Percentiles rank a stretch among this genome's conserved stretches.
These are phyloP conservation scores for Otolemur garnettii DNA, from an alignment of 2,113 vertebrate genomes.

Conservation along the genomic window DNA sequence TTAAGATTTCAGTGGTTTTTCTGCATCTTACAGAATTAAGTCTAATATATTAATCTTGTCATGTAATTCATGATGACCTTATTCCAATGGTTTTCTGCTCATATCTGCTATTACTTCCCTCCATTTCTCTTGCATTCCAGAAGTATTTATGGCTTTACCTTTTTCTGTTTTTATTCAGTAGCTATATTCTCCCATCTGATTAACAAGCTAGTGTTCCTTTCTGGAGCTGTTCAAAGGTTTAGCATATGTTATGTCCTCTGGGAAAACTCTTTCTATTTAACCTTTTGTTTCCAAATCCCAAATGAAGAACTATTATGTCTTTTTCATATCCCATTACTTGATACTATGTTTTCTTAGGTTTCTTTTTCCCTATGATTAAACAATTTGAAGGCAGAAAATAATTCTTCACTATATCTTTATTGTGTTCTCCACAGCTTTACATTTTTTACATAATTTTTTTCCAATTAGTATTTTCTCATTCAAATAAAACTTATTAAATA, in stretches of 20 bases:
- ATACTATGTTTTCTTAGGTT: background rate
- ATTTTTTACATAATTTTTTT: background rate
- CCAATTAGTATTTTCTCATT: constrained; percentile 26
- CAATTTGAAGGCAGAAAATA: background rate
- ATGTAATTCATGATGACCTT: background rate
- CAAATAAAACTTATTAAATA: constrained; percentile 31
- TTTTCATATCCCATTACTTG: background rate
- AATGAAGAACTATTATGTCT: background rate
- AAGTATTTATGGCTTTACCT: background rate
- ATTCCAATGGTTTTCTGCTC: background rate
- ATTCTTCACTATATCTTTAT: background rate
- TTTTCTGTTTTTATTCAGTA: background rate
- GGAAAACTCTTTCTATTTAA: background rate
- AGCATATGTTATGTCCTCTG: background rate
- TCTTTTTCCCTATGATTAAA: background rate
- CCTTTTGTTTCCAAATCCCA: background rate
- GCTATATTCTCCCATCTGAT: background rate
- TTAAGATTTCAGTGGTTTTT: background rate
- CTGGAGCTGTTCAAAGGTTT: background rate
- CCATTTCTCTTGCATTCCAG: background rate
- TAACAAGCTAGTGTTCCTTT: background rate
- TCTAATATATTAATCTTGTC: background rate
- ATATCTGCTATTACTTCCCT: background rate
- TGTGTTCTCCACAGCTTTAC: background rate
- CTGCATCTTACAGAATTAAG: background rate